Evolutionary conservation across 1,140 invertebrate genomes (phyloP).

Genomic region (Apis dorsata): DNA sequence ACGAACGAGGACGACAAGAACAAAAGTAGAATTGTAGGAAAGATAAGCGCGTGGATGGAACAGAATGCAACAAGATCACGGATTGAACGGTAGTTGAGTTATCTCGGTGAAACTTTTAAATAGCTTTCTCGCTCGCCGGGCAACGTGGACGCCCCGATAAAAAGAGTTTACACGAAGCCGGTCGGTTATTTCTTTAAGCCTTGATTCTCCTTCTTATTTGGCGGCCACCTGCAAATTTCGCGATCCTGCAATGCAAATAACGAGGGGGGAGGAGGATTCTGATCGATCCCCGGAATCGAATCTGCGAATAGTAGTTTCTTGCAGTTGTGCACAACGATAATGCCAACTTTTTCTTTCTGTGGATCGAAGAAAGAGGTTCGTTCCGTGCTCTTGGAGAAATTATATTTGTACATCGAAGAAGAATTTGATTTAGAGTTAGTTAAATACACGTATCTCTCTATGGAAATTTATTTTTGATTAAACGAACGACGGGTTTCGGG

Average conservation of each 20-base stretch:
- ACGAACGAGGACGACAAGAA: too few species aligned
- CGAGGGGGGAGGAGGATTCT: neutral
- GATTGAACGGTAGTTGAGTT: neutral
- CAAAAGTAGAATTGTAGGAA: neutral
- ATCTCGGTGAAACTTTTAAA: constrained; percentile 42
- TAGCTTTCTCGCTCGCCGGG: constrained; percentile 21
- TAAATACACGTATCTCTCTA: too few species aligned
- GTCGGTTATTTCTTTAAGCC: neutral
- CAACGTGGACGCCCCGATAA: neutral
- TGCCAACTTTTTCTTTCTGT: neutral
- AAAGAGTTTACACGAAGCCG: constrained; percentile 29
- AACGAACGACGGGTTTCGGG: too few species aligned
- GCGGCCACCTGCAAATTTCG: neutral
- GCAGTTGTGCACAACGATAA: neutral
- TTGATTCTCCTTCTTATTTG: neutral
- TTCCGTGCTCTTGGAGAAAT: too few species aligned
- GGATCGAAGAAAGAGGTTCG: neutral
- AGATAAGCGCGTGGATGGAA: neutral
- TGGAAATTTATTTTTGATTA: too few species aligned
- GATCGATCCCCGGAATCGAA: constrained; percentile 7
- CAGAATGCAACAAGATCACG: constrained; percentile 1
- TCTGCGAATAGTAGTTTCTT: neutral
- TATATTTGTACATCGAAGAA: too few species aligned
- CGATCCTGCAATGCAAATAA: constrained; percentile 30
- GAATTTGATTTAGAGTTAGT: too few species aligned